Base-by-base conservation (phyloP, 2,113 vertebrate genomes). In the Carassius carassius region DNA sequence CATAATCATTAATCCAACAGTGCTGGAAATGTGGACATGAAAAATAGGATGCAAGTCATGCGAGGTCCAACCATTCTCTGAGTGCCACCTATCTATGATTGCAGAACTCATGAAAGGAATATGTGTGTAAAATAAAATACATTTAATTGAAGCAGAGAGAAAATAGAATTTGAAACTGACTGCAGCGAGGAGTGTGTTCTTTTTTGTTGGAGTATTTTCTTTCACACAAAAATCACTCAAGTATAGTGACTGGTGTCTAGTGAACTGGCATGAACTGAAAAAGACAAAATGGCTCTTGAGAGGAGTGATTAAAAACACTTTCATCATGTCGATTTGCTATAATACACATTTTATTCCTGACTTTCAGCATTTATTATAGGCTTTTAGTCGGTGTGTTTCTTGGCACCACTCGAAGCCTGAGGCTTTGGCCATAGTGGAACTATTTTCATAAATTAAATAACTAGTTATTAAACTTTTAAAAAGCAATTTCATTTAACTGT, bases 331-430 rank as follows among this genome's bases (percentile, higher is more conserved):
- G 19, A 23, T 73, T 73, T 5, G 1, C 21, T 73, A 37, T 69
- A 69, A 69, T 37, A 69, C 16, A 19, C 16, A 4, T 17, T 69
- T 19, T 21, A 69, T 69, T 69, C 32, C 17, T 17, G 16, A 69
- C 32, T 19, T 37, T 69, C 7, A 35, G 16, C 17, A 17, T 35
- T 35, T 69, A 69, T 19, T 35, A 44, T 11, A 72, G 10, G 35
- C 37, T 72, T 73, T 73, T 21, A n/a, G 21, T 73, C 69, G 12
- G n/a, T 73, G 35, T 73, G 37, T 44, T 73, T 73, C 37, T 73
- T 44, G 19, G 37, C 2, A 4, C 21, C 35, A 7, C 2, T 44
- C 69, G 44, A 73, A 44, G 35, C 19, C 9, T n/a, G 11, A 44
- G 21, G 37, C 11, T 73, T 44, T 44, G 37, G 11, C 37, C 19